Base-by-base conservation (phyloP, 2,888 invertebrate genomes). In the Troides helena region DNA sequence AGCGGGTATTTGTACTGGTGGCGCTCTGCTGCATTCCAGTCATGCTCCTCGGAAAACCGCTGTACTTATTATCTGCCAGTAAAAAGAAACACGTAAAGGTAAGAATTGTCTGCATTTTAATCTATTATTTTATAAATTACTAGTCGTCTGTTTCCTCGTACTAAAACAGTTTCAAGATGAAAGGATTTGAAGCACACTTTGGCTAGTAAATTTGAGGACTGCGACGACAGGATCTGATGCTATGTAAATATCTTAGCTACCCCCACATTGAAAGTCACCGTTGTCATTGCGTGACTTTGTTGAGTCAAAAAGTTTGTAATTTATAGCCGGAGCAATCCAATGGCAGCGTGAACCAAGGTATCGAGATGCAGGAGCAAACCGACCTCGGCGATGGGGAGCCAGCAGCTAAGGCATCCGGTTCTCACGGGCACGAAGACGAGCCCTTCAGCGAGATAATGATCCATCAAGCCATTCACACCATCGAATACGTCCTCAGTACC, bases 401-500 rank as follows among this genome's bases (percentile, higher is more conserved):
- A 5, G 80, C 80, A 68, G 75, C 75, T 36, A 74, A 72, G 64
- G 69, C 75, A 25, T 67, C 76, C 62, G 76, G 70, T 53, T 72
- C 74, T 0, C 86, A 85, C 76, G 83, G 82, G 64, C 93, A 89
- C 77, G 93, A 93, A 0, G 94, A 95, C 0, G 97, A 95, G 76
- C 94, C 96, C 2, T 95, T 98, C 88, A 95, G 96, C 74, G 99
- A 99, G 84, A 90, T 98, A 76, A 96, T 98, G 94, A 98, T 99
- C 79, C 96, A 98, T 85, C 98, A 99, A 84, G 96, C 95, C 23
- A 99, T 99, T 79, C 99, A 99, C 88, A 99, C 99, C 1, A 98
- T 99, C 72, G 99, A 99, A 92, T 99, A 98, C 82, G 98, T 98
- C 74, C 94, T 99, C 73, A 98, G 98, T 80, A 98, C 98, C 71